Percentiles rank a stretch among this genome's conserved stretches.
These are phyloP conservation scores for Natrix natrix DNA, from an alignment of 2,797 vertebrate genomes.

Conservation along the genomic window DNA sequence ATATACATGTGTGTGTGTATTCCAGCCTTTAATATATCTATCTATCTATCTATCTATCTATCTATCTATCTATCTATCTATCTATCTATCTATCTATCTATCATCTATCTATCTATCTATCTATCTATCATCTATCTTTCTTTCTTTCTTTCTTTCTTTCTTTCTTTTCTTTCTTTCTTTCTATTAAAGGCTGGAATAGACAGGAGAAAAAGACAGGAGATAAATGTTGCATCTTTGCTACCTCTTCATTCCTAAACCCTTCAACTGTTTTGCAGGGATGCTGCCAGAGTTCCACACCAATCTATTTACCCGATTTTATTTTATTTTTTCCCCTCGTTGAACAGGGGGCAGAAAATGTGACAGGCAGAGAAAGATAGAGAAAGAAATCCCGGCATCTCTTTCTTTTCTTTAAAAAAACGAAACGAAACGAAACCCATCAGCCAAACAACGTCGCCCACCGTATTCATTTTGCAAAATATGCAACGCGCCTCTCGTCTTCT, in stretches of 20 bases:
- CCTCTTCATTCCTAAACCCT: not conserved
- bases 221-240: not conserved
- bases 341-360: not conserved
- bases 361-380: not conserved
- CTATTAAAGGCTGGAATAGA: not conserved
- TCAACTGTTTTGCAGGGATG: not conserved
- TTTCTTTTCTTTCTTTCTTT: too few species aligned
- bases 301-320: not conserved
- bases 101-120: too few species aligned
- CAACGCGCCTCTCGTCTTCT: not conserved
- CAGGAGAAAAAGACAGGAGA: not conserved
- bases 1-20: too few species aligned
- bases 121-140: too few species aligned
- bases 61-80: too few species aligned
- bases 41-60: too few species aligned
- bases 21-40: too few species aligned
- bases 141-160: too few species aligned
- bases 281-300: not conserved
- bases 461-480: not conserved
- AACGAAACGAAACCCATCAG: not conserved
- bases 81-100: too few species aligned
- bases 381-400: not conserved
- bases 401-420: not conserved
- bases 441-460: not conserved
- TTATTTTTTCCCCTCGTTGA: not conserved